A percentile compares a stretch with the other conserved stretches of the same genome.
phyloP scores from a whole-genome alignment of 2,888 invertebrate species.

The Cantharis rufa region DNA sequence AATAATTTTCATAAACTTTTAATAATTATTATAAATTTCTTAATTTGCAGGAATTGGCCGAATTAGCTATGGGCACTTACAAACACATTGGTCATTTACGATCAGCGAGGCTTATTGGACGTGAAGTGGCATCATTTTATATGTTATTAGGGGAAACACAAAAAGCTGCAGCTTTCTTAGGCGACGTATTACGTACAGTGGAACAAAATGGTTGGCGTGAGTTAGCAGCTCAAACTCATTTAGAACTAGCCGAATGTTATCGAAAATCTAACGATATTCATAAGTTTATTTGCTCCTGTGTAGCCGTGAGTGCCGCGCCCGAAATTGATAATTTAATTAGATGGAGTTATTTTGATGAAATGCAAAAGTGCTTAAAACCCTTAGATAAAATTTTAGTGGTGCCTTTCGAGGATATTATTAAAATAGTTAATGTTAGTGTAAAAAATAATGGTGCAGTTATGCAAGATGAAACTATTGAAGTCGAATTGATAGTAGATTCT shows the following conservation, averaged over 20 bases:
- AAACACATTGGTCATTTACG: constrained; percentile 84
- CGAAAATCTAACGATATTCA: constrained; percentile 77
- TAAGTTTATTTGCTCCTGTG: constrained; percentile 66
- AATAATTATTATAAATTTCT: constrained; percentile 25
- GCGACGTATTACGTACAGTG: constrained; percentile 84
- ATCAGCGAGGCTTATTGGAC: constrained; percentile 86
- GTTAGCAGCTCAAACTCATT: constrained; percentile 79
- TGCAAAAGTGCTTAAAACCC: constrained; percentile 62
- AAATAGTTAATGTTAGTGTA: constrained; percentile 50
- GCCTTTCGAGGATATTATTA: constrained; percentile 58
- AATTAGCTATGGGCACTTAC: constrained; percentile 93
- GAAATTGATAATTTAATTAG: constrained; percentile 70
- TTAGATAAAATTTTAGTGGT: constrained; percentile 49
- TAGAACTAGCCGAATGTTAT: constrained; percentile 85
- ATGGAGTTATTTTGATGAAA: constrained; percentile 76
- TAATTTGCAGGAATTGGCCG: constrained; percentile 74
- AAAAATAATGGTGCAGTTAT: constrained; percentile 53
- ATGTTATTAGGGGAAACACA: constrained; percentile 82
- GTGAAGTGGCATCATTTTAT: constrained; percentile 89
- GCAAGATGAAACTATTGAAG: constrained; percentile 63
- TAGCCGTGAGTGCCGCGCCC: constrained; percentile 76
- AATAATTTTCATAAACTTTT: too few species aligned
- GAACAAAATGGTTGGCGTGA: constrained; percentile 87
- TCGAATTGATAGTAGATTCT: constrained; percentile 62
- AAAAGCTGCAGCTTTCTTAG: constrained; percentile 87